Conservation (phyloP, 2,113 vertebrate species). For the Chionodraco myersi region DNA sequence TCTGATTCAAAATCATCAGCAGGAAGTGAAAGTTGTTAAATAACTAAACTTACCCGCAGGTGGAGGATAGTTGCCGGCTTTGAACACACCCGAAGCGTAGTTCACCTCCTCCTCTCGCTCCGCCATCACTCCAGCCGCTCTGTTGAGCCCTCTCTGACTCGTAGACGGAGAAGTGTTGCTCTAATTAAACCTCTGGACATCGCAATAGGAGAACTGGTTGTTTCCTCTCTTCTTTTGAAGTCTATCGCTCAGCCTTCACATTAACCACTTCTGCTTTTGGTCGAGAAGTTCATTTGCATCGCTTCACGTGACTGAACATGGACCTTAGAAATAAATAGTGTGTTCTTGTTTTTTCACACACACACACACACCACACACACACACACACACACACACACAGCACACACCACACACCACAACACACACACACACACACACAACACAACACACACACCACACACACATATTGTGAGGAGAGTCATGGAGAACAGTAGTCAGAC, state of each 20-base stretch:
- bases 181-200: fast-evolving
- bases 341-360: background rate
- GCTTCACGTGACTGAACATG: fast-evolving
- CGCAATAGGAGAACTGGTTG: background rate
- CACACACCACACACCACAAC: too few species aligned
- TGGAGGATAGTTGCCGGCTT: background rate
- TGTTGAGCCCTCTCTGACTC: background rate
- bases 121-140: background rate
- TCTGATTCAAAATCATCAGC: background rate
- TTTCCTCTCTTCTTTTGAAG: background rate
- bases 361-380: too few species aligned
- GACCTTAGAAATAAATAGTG: too few species aligned
- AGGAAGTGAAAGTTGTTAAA: too few species aligned
- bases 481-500: too few species aligned
- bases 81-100: slow-evolving; percentile 51
- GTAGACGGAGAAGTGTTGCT: fast-evolving
- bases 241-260: background rate
- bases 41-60: slow-evolving; percentile 19
- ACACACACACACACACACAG: too few species aligned
- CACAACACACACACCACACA: too few species aligned
- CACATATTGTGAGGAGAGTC: too few species aligned
- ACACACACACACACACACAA: too few species aligned
- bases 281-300: background rate
- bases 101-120: slow-evolving; percentile 25
- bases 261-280: slow-evolving; percentile 45